A percentile compares a stretch with the other conserved stretches of the same genome.
Evolutionary conservation across 2,113 vertebrate species (phyloP).

Genomic region (Rallus limicola): DNA sequence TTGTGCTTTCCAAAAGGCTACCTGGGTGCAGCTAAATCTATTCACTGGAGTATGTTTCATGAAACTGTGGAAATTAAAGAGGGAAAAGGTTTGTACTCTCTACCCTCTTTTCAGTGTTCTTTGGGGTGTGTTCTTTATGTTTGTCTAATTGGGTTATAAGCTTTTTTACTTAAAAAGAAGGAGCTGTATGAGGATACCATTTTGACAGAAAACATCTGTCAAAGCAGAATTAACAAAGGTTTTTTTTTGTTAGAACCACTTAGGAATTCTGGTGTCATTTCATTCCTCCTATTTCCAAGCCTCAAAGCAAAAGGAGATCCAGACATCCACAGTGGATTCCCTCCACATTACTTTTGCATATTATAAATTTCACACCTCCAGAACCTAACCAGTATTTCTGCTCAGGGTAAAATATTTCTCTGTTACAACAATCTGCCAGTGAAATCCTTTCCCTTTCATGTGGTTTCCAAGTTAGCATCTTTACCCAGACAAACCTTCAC

Average conservation of each 20-base stretch:
- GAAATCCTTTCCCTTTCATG: background rate
- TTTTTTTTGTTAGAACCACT: background rate
- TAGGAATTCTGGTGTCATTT: background rate
- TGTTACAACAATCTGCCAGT: background rate
- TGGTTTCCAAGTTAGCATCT: background rate
- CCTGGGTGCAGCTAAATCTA: background rate
- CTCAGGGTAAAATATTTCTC: background rate
- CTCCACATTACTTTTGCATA: background rate
- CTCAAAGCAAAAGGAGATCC: background rate
- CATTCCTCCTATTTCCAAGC: background rate
- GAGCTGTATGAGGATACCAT: background rate
- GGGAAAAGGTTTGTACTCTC: background rate
- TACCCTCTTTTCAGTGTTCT: background rate
- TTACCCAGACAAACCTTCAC: background rate
- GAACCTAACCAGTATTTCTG: background rate
- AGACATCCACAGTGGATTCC: background rate
- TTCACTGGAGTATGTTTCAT: background rate
- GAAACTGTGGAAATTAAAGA: background rate
- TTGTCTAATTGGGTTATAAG: background rate
- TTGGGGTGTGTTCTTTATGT: background rate
- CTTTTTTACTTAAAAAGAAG: background rate
- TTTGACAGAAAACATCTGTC: background rate
- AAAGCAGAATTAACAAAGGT: background rate
- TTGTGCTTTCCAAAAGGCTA: background rate
- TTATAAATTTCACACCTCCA: background rate